Conservation (phyloP, 2,797 vertebrate genomes). For the Valencia hispanica region DNA sequence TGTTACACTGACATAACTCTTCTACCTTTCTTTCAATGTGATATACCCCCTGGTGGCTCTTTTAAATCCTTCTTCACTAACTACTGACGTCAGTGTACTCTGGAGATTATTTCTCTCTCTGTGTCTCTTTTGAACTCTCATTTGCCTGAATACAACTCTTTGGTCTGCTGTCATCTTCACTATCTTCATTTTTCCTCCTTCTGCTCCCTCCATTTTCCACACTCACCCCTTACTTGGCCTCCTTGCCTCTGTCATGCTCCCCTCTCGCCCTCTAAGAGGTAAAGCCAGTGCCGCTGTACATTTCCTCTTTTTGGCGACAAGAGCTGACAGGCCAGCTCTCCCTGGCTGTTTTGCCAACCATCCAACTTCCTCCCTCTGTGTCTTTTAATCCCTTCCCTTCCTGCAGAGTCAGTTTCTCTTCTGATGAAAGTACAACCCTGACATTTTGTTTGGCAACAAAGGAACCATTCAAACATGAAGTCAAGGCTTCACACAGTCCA, state of each 20-base stretch:
- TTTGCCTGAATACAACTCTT: slow-evolving; percentile 27
- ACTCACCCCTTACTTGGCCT: slow-evolving; percentile 34
- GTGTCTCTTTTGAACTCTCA: slow-evolving; percentile 15
- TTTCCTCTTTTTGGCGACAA: slow-evolving; percentile 62
- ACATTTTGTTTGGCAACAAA: slow-evolving; percentile 17
- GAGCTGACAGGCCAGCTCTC: slow-evolving; percentile 63
- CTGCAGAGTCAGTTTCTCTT: slow-evolving; percentile 28
- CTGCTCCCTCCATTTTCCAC: slow-evolving; percentile 43
- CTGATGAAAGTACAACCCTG: slow-evolving; percentile 28
- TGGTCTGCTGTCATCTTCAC: slow-evolving; percentile 40
- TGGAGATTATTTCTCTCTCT: slow-evolving; percentile 25
- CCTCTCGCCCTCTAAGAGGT: slow-evolving; percentile 58
- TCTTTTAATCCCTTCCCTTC: slow-evolving; percentile 21
- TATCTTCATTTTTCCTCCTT: slow-evolving; percentile 22
- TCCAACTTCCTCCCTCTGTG: slow-evolving; percentile 19
- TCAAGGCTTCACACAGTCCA: slow-evolving; percentile 11
- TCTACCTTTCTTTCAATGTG: slow-evolving; percentile 18
- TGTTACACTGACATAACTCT: slow-evolving; percentile 22
- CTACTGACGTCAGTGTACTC: slow-evolving; percentile 27
- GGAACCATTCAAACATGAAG: slow-evolving; percentile 15
- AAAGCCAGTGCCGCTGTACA: slow-evolving; percentile 60
- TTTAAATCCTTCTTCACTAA: slow-evolving; percentile 13
- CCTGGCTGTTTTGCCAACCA: slow-evolving; percentile 43
- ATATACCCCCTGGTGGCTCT: slow-evolving; percentile 13
- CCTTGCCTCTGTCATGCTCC: slow-evolving; percentile 41